Base-by-base conservation (phyloP, 2,797 vertebrate genomes). In the Lepus townsendii region DNA sequence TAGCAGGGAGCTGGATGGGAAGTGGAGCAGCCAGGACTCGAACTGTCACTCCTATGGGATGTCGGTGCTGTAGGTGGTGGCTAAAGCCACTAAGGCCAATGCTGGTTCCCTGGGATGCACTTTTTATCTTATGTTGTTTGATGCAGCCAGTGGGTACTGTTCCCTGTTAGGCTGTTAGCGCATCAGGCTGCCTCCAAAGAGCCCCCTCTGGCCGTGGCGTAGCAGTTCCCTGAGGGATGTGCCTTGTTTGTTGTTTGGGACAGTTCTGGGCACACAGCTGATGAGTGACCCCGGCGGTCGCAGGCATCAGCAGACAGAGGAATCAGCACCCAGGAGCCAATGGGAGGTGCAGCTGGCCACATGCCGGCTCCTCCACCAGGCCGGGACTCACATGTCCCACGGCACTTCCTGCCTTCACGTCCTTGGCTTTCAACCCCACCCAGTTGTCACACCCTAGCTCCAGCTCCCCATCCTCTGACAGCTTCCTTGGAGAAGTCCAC, bases 181-280 rank as follows among this genome's bases (percentile, higher is more conserved):
- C 32, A 3, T 77, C 50, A 66, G 14, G 20, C 50, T 83, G 26
- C 1, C 0, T 54, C 13, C 27, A 26, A 7, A 9, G 24, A n/a
- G 9, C 24, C 7, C 8, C n/a, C 6, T 77, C 60, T 7, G 10
- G 27, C n/a, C 0, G 1, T 2, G 19, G 13, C n/a, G 1, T 2
- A 3, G 69, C 50, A 42, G 73, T 14, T 35, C 32, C 47, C 42
- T 47, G 20, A 66, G 32, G 35, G 35, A 12, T 35, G 24, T 42
- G 38, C 24, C 54, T 66, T 57, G 26, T 38, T 54, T 60, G 10
- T 1, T 1, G 57, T 19, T 3, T 9, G 4, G 9, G 3, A 32
- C 26, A 27, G 26, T 8, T 42, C 71, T 32, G 3, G 35, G 52
- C 11, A 7, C 52, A 5, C 57, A 16, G 42, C 10, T 10, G 62